phyloP scores from a whole-genome alignment of 2,797 vertebrate species.

The Channallabes apus region DNA sequence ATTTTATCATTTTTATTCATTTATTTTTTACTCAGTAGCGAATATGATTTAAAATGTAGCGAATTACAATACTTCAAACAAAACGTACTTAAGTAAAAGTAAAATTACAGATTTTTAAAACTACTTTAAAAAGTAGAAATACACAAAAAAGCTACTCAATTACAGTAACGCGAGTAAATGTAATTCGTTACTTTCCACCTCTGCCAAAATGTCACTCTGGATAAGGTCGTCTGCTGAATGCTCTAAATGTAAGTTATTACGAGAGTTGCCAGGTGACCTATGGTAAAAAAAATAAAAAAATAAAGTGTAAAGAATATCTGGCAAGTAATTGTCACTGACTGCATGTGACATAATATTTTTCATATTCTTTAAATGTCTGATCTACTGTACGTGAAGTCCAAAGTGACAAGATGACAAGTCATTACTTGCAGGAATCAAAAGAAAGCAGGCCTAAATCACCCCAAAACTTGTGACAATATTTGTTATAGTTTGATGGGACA shows the following conservation, averaged over 20 bases:
- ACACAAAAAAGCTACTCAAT: no score
- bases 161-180: no score
- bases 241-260: not conserved
- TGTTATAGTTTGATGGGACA: not conserved
- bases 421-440: not conserved
- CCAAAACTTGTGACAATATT: not conserved
- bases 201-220: no score
- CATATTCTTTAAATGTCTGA: not conserved
- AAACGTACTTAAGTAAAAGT: no score
- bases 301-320: not conserved
- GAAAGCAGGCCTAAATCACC: not conserved
- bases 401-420: not conserved
- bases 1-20: no score
- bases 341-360: not conserved
- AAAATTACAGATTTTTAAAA: no score
- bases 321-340: not conserved
- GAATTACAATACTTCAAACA: no score
- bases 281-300: not conserved
- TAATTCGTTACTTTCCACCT: no score
- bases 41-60: no score
- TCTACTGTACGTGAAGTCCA: not conserved
- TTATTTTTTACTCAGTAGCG: no score
- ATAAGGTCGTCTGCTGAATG: no score
- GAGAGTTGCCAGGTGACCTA: not conserved
- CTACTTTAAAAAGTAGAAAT: no score